Percentiles rank a stretch among this genome's conserved stretches.
Conservation (phyloP, 2,113 vertebrate genomes). For the Piaya cayana region DNA sequence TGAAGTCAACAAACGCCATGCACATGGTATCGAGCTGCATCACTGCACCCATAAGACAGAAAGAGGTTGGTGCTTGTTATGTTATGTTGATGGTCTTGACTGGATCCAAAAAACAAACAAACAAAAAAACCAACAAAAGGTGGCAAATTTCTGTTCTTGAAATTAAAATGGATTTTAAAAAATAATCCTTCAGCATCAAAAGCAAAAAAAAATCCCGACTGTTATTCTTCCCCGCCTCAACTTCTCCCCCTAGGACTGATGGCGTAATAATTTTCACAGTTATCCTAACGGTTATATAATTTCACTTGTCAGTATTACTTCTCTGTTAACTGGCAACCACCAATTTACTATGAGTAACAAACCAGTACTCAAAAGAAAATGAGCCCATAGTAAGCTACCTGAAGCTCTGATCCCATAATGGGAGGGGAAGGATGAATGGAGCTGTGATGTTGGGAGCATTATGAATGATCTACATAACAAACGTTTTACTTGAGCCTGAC, state of each 20-base stretch:
- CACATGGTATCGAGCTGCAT: background rate
- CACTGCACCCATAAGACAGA: background rate
- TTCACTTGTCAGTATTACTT: conserved; percentile 17
- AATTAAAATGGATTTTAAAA: background rate
- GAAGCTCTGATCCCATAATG: background rate
- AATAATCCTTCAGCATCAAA: background rate
- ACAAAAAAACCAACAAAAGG: background rate
- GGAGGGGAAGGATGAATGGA: background rate
- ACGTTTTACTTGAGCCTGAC: background rate
- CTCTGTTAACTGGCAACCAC: conserved; percentile 27
- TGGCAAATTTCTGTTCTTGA: background rate
- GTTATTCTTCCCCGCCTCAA: background rate
- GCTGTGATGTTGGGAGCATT: background rate
- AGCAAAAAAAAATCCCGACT: background rate
- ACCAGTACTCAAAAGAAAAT: background rate
- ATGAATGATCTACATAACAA: background rate
- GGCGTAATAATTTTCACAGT: conserved; percentile 58
- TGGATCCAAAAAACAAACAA: background rate
- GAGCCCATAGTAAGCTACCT: background rate
- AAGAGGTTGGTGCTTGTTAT: background rate
- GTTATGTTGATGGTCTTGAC: background rate
- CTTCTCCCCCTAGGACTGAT: conserved; percentile 9
- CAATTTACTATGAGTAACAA: conserved; percentile 33
- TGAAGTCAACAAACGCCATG: background rate
- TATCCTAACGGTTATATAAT: conserved; percentile 18